Percentiles rank a stretch among this genome's conserved stretches.
Conservation (phyloP, 2,113 vertebrate species). For the Recurvirostra avosetta region DNA sequence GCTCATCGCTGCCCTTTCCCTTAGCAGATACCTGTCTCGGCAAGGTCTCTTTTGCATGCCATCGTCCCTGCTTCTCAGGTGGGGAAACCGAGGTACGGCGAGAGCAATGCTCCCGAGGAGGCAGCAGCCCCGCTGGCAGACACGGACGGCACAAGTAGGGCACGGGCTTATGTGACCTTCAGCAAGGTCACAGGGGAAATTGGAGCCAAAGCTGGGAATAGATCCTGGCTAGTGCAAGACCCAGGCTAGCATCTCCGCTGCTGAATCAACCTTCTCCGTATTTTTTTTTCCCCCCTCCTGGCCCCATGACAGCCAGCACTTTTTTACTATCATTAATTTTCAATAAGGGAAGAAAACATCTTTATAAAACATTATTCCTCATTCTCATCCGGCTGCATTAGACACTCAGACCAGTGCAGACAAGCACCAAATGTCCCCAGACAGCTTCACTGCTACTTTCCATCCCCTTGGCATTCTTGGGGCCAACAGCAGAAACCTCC, state of each 20-base stretch:
- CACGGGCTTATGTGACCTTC: background rate
- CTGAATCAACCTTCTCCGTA: background rate
- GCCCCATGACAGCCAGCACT: background rate
- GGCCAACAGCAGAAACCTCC: background rate
- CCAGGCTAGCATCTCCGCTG: background rate
- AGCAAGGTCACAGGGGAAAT: background rate
- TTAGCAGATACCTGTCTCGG: background rate
- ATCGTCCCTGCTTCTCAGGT: background rate
- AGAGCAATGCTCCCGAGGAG: background rate
- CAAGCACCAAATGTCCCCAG: background rate
- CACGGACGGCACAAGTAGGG: background rate
- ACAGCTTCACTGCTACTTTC: background rate
- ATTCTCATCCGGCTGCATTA: background rate
- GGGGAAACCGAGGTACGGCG: background rate
- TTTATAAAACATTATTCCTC: background rate
- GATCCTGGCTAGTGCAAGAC: background rate
- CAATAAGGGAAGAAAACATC: background rate
- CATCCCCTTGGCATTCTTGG: background rate
- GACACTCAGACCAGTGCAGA: background rate
- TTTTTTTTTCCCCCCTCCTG: background rate
- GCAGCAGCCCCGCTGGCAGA: background rate
- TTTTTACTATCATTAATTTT: background rate
- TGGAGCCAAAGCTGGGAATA: background rate
- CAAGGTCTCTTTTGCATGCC: background rate
- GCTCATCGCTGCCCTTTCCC: background rate